Evolutionary conservation across 53 echinoderm and acorn worm species (phyloP), one percentile per base, ranked within the genome.

Genomic region (Hippasteria phrygiana): DNA sequence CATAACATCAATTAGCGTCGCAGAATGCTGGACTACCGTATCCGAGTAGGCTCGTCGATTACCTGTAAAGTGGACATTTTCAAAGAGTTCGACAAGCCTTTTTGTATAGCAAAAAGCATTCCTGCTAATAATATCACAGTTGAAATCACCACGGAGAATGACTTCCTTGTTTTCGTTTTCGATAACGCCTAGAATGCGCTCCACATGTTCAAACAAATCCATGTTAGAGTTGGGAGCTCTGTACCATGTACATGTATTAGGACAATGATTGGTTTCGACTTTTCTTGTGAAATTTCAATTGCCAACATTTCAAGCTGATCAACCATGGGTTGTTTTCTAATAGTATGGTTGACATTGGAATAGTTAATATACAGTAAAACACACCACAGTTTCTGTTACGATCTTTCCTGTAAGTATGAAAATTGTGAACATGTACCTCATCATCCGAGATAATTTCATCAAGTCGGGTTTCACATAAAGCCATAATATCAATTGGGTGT

Each of bases 171-270:
- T 32, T 75, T 35, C 43, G 43, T 62, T 55, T 55, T 79, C 80
- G 4, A 55, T 79, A 18, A 29, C 5, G 39, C 55, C 35, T 18
- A 79, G 37, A 5, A 55, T 28, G 37, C 31, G 34, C 33, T 79
- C 80, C 38, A 79, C 39, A 6, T 29, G 20, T 55, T 79, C 80
- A 79, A 79, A 79, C 39, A 79, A 55, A 12, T 79, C 62, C 24
- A 79, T 54, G 2, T 24, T 55, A 17, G 80, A 79, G 39, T 79
- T 55, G n/a, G 80, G 80, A 31, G 80, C 56, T 20, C 80, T 39
- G 43, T 79, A 79, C 59, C 80, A 79, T 20, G 59, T 40, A 20
- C n/a, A n/a, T n/a, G n/a, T n/a, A n/a, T n/a, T n/a, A 55, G 13
- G 18, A 79, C 36, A 31, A 79, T 31, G 5, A 79, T 55, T 31